phyloP scores from a whole-genome alignment of 2,113 vertebrate genomes.

The Patagioenas fasciata region DNA sequence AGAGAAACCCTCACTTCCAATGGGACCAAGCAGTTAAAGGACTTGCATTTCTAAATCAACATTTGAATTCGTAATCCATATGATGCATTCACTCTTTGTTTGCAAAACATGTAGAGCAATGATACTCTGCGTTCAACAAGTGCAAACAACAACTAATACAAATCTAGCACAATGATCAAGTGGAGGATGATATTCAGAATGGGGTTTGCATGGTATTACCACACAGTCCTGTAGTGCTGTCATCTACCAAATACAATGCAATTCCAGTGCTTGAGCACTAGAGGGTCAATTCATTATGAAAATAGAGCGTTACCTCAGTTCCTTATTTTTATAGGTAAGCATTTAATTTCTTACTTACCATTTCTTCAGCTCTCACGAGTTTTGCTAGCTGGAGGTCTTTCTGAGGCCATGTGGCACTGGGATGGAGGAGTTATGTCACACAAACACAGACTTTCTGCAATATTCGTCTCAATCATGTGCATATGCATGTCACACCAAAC shows the following conservation, averaged over 20 bases:
- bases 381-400: background rate
- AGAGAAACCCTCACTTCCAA: background rate
- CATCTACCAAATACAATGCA: background rate
- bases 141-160: background rate
- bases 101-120: background rate
- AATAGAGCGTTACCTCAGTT: conserved; percentile 6
- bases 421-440: background rate
- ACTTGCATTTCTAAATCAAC: background rate
- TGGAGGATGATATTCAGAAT: background rate
- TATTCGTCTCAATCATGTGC: background rate
- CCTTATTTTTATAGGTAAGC: background rate
- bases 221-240: background rate
- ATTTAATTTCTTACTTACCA: background rate
- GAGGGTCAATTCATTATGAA: background rate
- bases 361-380: background rate
- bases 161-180: background rate
- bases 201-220: background rate
- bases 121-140: background rate
- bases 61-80: background rate
- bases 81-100: background rate
- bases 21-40: background rate
- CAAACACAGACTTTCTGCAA: background rate
- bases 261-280: conserved; percentile 11
- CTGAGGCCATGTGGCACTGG: background rate
- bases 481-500: fast-evolving